Percentiles rank a stretch among this genome's conserved stretches.
These are phyloP conservation scores for Brachionichthys hirsutus DNA, from an alignment of 2,113 vertebrate genomes.

Conservation along the genomic window DNA sequence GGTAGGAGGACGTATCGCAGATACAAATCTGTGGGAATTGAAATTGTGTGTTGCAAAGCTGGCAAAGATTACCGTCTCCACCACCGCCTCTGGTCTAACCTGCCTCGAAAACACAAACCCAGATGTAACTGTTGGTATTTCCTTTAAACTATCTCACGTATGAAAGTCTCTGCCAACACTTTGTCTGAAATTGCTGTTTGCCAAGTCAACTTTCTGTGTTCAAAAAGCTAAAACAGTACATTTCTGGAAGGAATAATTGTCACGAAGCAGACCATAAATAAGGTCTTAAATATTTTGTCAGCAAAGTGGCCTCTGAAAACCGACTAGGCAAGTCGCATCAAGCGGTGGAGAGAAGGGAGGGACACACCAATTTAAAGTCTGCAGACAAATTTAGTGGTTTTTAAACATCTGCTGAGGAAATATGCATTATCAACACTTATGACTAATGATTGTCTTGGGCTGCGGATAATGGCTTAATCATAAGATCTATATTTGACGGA, in stretches of 20 bases:
- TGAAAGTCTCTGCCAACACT: conserved; percentile 14
- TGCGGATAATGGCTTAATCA: conserved; percentile 57
- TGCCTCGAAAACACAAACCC: not conserved
- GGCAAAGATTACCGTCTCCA: not conserved
- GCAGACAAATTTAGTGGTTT: conserved; percentile 58
- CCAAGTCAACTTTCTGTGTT: too few relatives aligned
- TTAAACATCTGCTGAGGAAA: conserved; percentile 49
- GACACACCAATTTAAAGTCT: conserved; percentile 40
- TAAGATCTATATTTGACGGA: conserved; percentile 56
- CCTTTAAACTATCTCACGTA: not conserved
- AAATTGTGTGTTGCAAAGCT: conserved; percentile 31
- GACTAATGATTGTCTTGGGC: conserved; percentile 53
- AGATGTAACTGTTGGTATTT: conserved; percentile 22
- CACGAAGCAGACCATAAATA: conserved; percentile 19
- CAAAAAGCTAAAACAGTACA: conserved; percentile 7
- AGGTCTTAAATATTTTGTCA: conserved; percentile 34
- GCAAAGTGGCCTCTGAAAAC: conserved; percentile 22
- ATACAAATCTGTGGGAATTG: conserved; percentile 8
- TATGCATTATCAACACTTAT: conserved; percentile 50
- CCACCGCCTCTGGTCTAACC: not conserved
- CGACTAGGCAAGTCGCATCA: conserved; percentile 31
- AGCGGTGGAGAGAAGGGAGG: conserved; percentile 15
- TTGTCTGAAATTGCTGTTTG: not conserved
- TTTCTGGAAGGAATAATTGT: conserved; percentile 26
- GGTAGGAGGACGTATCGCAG: conserved; percentile 25